These are phyloP conservation scores for Phrynocephalus forsythii DNA, from an alignment of 2,797 vertebrate genomes.

Conservation along the genomic window DNA sequence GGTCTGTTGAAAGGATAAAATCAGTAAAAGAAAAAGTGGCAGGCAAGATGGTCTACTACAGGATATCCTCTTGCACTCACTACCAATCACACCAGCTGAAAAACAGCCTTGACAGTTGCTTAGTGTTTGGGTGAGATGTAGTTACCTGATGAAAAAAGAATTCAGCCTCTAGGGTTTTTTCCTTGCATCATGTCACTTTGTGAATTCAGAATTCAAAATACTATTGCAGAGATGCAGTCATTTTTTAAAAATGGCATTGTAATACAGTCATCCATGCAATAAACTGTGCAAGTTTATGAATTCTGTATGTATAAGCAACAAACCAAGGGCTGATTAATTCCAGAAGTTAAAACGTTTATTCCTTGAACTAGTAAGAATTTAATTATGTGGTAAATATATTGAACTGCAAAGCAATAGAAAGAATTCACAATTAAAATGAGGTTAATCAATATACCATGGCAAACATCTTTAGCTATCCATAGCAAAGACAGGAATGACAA, in stretches of 20 bases:
- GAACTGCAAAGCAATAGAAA: constrained; percentile 52
- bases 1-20: neutral
- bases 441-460: constrained; percentile 67
- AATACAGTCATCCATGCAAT: neutral
- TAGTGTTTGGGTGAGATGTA: neutral
- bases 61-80: too few relatives aligned
- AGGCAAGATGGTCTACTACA: too few relatives aligned
- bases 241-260: neutral
- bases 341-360: constrained; percentile 8
- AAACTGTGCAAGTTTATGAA: neutral
- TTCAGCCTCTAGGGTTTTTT: too few relatives aligned
- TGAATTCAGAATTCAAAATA: neutral
- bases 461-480: constrained; percentile 68
- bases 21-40: too few relatives aligned
- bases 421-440: constrained; percentile 58
- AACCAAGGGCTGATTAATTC: neutral
- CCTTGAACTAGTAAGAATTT: constrained; percentile 50
- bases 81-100: too few relatives aligned
- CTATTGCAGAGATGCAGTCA: neutral
- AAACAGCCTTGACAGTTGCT: too few relatives aligned
- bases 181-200: too few relatives aligned
- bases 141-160: too few relatives aligned
- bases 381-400: constrained; percentile 37
- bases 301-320: neutral
- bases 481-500: constrained; percentile 64